Evolutionary conservation across 2,888 invertebrate species (phyloP).

Genomic region (Dryococelus australis): DNA sequence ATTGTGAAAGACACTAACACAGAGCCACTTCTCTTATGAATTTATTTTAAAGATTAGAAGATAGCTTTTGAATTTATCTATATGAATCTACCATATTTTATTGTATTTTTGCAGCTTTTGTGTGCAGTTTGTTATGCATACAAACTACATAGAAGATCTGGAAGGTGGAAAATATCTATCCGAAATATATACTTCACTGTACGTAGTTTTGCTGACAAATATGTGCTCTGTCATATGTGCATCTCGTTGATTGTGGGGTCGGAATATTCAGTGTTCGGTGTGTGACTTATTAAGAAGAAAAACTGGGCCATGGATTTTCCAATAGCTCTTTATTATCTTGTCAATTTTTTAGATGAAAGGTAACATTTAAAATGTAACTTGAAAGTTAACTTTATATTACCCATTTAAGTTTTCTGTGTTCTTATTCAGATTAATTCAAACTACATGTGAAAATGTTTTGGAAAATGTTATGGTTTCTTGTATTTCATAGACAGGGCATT

Average conservation of each 20-base stretch:
- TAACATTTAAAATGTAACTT: no score
- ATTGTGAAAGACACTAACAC: no score
- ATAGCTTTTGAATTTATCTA: not conserved
- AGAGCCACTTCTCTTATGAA: no score
- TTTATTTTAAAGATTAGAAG: no score
- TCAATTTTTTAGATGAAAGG: no score
- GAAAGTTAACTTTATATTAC: not conserved
- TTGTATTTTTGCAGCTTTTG: not conserved
- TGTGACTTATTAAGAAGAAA: not conserved
- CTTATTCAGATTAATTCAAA: not conserved
- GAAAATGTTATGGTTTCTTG: not conserved
- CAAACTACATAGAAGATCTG: not conserved
- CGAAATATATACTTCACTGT: no score
- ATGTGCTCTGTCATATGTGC: no score
- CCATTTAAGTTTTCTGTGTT: not conserved
- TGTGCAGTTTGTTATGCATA: not conserved
- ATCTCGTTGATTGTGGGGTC: not conserved
- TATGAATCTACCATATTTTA: not conserved
- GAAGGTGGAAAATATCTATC: not conserved
- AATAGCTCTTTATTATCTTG: no score
- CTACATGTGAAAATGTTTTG: not conserved
- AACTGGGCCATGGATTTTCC: no score
- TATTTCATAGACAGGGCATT: not conserved
- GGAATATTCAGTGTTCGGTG: not conserved
- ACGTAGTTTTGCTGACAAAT: no score